Evolutionary conservation across 2,888 invertebrate species (phyloP).

Genomic region (Ommatoiulus sabulosus): DNA sequence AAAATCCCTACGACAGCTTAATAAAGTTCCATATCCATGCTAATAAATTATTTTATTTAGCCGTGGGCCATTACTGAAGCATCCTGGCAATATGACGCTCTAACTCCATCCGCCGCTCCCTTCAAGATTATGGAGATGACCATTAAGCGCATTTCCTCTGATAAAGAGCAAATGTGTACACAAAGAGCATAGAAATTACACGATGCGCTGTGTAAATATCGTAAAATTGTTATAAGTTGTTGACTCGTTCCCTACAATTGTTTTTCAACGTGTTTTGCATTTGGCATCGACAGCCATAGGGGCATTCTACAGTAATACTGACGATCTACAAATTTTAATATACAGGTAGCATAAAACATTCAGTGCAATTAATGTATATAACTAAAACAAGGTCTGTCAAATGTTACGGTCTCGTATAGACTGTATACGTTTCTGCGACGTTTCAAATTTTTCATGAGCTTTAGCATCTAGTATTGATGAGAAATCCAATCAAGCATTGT

Average conservation of each 20-base stretch:
- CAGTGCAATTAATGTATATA: too few relatives aligned
- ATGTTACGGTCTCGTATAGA: too few relatives aligned
- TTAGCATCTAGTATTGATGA: background rate
- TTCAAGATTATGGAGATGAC: background rate
- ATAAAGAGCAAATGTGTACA: background rate
- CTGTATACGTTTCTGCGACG: too few relatives aligned
- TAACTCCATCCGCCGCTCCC: background rate
- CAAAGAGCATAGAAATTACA: background rate
- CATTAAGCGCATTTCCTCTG: background rate
- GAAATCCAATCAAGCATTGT: too few relatives aligned
- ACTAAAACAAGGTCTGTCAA: too few relatives aligned
- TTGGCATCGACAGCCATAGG: background rate
- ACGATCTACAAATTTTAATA: too few relatives aligned
- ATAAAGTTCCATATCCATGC: constrained; percentile 11
- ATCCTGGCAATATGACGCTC: background rate
- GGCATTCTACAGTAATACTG: too few relatives aligned
- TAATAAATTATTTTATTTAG: background rate
- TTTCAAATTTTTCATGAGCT: background rate
- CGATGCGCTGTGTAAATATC: background rate
- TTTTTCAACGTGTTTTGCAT: background rate
- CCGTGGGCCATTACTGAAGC: background rate
- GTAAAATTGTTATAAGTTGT: background rate
- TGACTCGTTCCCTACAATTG: too few relatives aligned
- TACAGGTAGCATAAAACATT: too few relatives aligned
- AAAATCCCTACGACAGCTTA: background rate